Evolutionary conservation across 2,888 invertebrate species (phyloP), one percentile per base, ranked within the genome.

Genomic region (Cybosia mesomella): DNA sequence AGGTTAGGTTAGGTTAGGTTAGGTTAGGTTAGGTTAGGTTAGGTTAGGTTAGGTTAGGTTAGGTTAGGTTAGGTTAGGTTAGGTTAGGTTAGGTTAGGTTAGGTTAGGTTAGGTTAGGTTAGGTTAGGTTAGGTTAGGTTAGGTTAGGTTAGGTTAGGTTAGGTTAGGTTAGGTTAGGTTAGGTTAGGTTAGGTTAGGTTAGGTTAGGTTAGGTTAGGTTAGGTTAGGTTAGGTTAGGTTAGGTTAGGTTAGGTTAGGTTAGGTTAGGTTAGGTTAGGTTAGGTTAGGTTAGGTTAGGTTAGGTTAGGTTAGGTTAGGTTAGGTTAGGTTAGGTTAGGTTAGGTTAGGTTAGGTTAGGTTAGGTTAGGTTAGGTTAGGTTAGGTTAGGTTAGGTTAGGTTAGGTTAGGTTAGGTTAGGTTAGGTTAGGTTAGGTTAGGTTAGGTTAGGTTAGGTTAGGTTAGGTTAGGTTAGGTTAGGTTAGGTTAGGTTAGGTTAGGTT

Each of bases 1-100:
- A 71, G 71, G 71, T 74, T 74, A 74, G 71, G 74, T 74, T 74
- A 74, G 73, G 73, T 73, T 73, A 73, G 73, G 73, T 73, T 73
- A 68, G 70, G 70, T 70, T 70, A 68, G 70, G 71, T 71, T 71
- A 69, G 71, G 61, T 49, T 49, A 49, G 61, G 39, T 62, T 62
- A 62, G 64, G 57, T 57, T 64, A 57, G 55, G 64, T 57, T 64
- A 57, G 55, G 57, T 57, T 64, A 55, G 54, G 64, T 55, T 64
- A 55, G 54, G 64, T 55, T 64, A 55, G 28, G 64, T 55, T 65
- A 67, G 34, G 60, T 39, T 64, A 32, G 54, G 64, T 55, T 64
- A 55, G 24, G 53, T 55, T 64, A 55, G 54, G 64, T 55, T 64
- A 55, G 24, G 64, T 55, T 64, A 55, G 54, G 55, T 55, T 54